Base-by-base conservation (phyloP, 1,140 invertebrate species). In the Neelides sp. region DNA sequence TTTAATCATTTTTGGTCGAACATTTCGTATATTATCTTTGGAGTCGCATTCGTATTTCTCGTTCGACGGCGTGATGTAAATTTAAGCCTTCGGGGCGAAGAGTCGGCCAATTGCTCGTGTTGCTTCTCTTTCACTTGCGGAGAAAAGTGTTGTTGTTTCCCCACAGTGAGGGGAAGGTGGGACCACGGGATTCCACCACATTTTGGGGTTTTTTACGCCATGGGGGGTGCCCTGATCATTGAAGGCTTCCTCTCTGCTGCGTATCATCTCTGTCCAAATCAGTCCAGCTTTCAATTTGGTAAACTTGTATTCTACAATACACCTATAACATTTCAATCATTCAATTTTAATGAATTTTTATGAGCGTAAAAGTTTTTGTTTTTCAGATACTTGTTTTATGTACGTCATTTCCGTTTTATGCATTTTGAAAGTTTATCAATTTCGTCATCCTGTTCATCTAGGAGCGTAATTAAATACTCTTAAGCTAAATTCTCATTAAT, bases 231-330 rank as follows among this genome's bases (percentile, higher is more conserved):
- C 0, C 69, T 93, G 1, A 78, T 84, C n/a, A 87, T 88, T 79
- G 87, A 92, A 72, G 88, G 87, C 1, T 52, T 91, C 20, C 71
- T 92, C 28, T 87, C 83, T 37, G 86, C 77, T n/a, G 85, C 82
- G 63, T 92, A 92, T 66, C 84, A 87, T 64, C 73, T 92, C 8
- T 92, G 88, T 65, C 87, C 87, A 1, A 91, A 82, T 68, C 78
- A 81, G 59, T 80, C 79, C 49, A 91, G 90, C 65, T 92, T 90
- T 67, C 87, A 92, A 68, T 93, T 93, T 70, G 86, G 85, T 90
- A 69, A 70, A 67, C 47, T 46, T 13, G n/a, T 46, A 7, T 32
- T 36, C 4, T 46, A 32, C 5, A 19, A 19, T 17, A 30, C 24
- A 17, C 3, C n/a, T 4, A 17, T 4, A 5, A 23, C 36, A 37